Evolutionary conservation across 2,888 invertebrate genomes (phyloP).

Genomic region (Andrena marginata): DNA sequence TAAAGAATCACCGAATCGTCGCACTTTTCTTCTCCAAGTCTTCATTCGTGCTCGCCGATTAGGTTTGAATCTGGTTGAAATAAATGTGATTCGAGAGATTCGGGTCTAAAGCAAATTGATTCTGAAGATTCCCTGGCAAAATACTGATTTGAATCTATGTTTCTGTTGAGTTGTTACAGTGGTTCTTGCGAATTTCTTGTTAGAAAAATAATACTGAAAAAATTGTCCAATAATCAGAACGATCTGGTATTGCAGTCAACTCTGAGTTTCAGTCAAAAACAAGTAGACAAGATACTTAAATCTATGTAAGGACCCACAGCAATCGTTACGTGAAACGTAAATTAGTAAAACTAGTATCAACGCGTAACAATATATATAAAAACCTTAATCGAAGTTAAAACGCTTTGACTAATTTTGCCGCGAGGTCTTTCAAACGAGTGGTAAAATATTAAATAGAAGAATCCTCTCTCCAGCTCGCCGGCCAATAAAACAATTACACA

Average conservation of each 20-base stretch:
- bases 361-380: no score
- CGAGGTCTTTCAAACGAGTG: no score
- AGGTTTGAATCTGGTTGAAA: neutral
- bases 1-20: no score
- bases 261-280: neutral
- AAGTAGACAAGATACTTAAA: neutral
- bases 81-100: slow-evolving; percentile 5
- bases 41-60: slow-evolving; percentile 1
- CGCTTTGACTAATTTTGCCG: no score
- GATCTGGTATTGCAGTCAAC: neutral
- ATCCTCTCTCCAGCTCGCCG: no score
- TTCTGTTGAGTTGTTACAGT: neutral
- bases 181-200: neutral
- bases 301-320: neutral
- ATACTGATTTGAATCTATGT: slow-evolving; percentile 15
- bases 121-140: neutral
- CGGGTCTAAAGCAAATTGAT: slow-evolving; percentile 6
- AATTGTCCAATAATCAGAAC: neutral
- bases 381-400: no score
- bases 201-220: slow-evolving; percentile 3
- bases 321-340: neutral
- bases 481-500: neutral
- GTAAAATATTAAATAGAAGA: no score
- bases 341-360: neutral
- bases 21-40: neutral